phyloP scores from a whole-genome alignment of 2,797 vertebrate genomes.

The Peromyscus nudipes region DNA sequence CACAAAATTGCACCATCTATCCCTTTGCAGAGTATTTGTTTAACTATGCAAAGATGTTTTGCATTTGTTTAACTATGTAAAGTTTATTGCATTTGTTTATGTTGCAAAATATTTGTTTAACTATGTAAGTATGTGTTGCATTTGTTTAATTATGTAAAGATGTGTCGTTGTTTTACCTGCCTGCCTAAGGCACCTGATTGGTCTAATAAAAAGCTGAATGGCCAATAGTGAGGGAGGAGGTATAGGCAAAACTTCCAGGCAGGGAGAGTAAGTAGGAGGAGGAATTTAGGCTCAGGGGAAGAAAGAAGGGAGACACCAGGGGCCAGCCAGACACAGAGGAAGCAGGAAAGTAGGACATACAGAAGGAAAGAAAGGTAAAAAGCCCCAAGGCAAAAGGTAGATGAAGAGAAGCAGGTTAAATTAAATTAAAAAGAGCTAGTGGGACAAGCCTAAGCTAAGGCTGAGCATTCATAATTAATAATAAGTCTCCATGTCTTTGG shows the following conservation, averaged over 20 bases:
- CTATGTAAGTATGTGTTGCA: not conserved
- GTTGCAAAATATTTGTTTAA: not conserved
- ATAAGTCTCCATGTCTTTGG: not conserved
- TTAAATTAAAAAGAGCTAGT: not conserved
- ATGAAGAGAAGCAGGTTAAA: not conserved
- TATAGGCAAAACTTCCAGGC: not conserved
- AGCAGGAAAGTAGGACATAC: not conserved
- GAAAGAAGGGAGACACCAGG: not conserved
- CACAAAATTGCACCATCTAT: not conserved
- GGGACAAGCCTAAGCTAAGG: not conserved
- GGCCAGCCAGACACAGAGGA: not conserved
- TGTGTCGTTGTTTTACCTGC: not conserved
- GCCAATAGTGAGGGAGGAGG: not conserved
- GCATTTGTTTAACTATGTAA: no score
- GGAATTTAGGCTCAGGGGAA: not conserved
- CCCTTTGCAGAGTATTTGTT: not conserved
- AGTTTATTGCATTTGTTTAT: not conserved
- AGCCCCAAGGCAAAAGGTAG: not conserved
- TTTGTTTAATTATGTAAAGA: not conserved
- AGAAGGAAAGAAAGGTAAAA: not conserved
- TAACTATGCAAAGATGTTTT: not conserved
- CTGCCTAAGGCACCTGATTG: not conserved
- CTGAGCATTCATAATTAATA: not conserved
- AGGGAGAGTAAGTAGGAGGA: not conserved
- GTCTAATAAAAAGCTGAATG: not conserved